These are phyloP conservation scores for Drosophila subsilvestris DNA, from an alignment of 2,888 invertebrate species.

Conservation along the genomic window DNA sequence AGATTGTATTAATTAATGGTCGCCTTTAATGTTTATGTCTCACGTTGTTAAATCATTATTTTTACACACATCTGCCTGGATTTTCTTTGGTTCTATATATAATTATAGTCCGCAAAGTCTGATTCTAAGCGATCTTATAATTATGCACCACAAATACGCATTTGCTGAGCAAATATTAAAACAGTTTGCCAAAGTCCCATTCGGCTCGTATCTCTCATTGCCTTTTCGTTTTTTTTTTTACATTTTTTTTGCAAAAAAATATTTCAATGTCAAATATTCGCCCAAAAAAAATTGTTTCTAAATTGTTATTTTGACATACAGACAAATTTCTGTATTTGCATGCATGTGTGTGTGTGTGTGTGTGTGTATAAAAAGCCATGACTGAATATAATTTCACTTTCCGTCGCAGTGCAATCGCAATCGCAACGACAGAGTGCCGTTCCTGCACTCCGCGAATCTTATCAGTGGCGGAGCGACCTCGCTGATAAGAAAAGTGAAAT, in stretches of 20 bases:
- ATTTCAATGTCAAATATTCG: constrained; percentile 70
- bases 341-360: neutral
- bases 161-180: constrained; percentile 40
- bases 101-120: neutral
- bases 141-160: neutral
- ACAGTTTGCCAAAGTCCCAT: constrained; percentile 44
- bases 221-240: neutral
- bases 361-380: constrained; percentile 56
- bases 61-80: no score
- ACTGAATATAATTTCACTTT: constrained; percentile 64
- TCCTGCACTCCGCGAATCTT: constrained; percentile 59
- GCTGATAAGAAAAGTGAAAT: constrained; percentile 75
- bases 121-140: neutral
- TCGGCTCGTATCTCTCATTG: constrained; percentile 34
- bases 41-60: neutral
- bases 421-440: constrained; percentile 56
- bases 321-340: constrained; percentile 6
- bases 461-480: constrained; percentile 55
- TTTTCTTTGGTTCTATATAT: neutral
- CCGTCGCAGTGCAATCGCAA: constrained; percentile 43
- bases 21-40: neutral
- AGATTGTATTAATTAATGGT: neutral
- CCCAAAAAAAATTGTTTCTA: constrained; percentile 37
- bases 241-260: constrained; percentile 21
- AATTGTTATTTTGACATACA: constrained; percentile 32